A percentile compares a stretch with the other conserved stretches of the same genome.
Conservation (phyloP, 2,113 vertebrate species). For the Echinops telfairi region DNA sequence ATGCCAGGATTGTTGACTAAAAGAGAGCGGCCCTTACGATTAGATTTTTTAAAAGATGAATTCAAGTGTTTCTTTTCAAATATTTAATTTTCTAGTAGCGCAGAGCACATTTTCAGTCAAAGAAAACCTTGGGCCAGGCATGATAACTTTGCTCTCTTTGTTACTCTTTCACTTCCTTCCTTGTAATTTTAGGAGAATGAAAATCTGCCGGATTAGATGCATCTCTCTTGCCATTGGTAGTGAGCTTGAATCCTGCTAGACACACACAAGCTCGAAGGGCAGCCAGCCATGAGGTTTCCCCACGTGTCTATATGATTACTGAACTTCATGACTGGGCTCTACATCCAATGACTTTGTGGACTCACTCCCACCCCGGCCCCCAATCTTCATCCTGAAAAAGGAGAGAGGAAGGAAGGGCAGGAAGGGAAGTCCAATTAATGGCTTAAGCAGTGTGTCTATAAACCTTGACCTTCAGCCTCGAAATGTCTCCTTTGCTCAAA, state of each 20-base stretch:
- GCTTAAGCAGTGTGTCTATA: not conserved
- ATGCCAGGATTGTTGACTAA: constrained; percentile 42
- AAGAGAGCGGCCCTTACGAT: constrained; percentile 65
- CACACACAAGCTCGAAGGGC: not conserved
- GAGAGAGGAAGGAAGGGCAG: not conserved
- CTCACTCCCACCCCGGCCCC: not conserved
- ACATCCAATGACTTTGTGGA: not conserved
- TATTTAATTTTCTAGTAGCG: constrained; percentile 61
- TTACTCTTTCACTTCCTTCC: not conserved
- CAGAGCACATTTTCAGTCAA: constrained; percentile 58
- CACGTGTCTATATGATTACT: not conserved
- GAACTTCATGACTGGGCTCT: not conserved
- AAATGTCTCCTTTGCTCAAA: constrained; percentile 32
- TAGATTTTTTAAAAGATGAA: constrained; percentile 44
- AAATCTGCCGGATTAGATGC: constrained; percentile 47
- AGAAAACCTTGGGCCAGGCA: constrained; percentile 47
- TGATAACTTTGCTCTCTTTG: constrained; percentile 68
- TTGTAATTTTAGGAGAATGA: constrained; percentile 57
- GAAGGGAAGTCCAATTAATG: not conserved
- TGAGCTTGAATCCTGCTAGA: not conserved
- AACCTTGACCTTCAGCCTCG: not conserved
- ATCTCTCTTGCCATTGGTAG: not conserved
- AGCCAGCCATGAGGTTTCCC: not conserved
- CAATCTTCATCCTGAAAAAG: not conserved
- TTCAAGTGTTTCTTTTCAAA: constrained; percentile 60